Conservation (phyloP, 2,797 vertebrate species). For the Amniataba percoides region DNA sequence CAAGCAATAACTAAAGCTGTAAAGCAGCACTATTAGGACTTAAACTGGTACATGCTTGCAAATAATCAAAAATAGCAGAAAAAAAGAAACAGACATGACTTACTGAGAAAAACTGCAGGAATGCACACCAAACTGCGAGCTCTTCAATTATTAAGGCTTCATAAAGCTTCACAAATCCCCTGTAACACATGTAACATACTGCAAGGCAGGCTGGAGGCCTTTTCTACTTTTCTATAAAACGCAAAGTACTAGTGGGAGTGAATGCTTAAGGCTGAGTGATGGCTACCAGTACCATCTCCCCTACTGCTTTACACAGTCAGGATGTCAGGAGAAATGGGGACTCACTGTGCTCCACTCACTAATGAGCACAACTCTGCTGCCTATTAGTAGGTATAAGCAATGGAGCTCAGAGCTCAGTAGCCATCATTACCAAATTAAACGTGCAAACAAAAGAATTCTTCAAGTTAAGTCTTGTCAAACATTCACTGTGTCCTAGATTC, state of each 20-base stretch:
- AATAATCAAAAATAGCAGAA: conserved; percentile 1
- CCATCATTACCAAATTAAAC: conserved; percentile 57
- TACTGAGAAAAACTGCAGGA: conserved; percentile 60
- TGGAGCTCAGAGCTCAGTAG: conserved; percentile 47
- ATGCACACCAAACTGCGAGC: conserved; percentile 42
- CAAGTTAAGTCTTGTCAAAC: conserved; percentile 49
- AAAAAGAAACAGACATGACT: conserved; percentile 7
- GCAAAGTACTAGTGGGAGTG: conserved; percentile 64
- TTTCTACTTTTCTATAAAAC: conserved; percentile 76
- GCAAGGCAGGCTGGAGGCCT: conserved; percentile 57
- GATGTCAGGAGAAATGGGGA: conserved; percentile 66
- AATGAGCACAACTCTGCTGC: conserved; percentile 74
- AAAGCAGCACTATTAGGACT: conserved; percentile 19
- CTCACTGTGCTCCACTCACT: conserved; percentile 57
- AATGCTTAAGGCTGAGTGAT: conserved; percentile 62
- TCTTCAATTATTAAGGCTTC: conserved; percentile 59
- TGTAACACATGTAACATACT: conserved; percentile 47
- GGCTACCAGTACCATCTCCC: conserved; percentile 65
- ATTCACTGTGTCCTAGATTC: conserved; percentile 22
- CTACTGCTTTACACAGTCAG: conserved; percentile 80
- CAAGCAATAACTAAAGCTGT: conserved; percentile 15
- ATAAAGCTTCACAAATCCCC: conserved; percentile 52
- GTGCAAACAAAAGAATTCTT: conserved; percentile 60
- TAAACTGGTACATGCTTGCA: conserved; percentile 21
- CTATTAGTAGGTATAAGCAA: conserved; percentile 64